These are phyloP conservation scores for Eulemur mongoz DNA, from an alignment of 2,797 vertebrate genomes.

Conservation along the genomic window DNA sequence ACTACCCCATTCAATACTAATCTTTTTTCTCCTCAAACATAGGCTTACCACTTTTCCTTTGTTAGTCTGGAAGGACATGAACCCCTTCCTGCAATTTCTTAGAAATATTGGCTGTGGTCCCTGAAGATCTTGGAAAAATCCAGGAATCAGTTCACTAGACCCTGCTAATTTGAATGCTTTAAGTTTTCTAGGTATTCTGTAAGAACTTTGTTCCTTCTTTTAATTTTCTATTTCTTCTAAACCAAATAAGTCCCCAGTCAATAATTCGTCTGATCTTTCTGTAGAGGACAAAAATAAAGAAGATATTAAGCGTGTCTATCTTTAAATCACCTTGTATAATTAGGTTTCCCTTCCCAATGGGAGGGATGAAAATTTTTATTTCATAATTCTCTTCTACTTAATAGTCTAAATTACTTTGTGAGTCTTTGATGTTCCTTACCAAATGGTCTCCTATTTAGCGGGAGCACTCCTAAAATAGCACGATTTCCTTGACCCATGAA, in stretches of 20 bases:
- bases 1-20: neutral
- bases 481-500: constrained; percentile 34
- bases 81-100: neutral
- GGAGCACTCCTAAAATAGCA: neutral
- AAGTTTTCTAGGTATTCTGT: neutral
- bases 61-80: neutral
- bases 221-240: constrained; percentile 43
- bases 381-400: constrained; percentile 20
- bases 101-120: neutral
- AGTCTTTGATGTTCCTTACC: neutral
- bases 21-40: neutral
- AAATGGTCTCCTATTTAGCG: neutral
- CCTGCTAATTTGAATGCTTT: neutral
- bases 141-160: neutral
- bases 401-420: constrained; percentile 7
- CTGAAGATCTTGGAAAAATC: neutral
- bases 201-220: neutral
- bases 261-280: constrained; percentile 40
- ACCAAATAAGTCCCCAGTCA: neutral
- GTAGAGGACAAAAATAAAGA: constrained; percentile 14
- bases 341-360: neutral
- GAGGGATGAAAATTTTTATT: neutral
- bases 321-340: constrained; percentile 2
- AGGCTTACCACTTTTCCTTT: neutral
- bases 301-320: neutral